Evolutionary conservation across 2,797 vertebrate genomes (phyloP).

Genomic region (Florisuga fusca): DNA sequence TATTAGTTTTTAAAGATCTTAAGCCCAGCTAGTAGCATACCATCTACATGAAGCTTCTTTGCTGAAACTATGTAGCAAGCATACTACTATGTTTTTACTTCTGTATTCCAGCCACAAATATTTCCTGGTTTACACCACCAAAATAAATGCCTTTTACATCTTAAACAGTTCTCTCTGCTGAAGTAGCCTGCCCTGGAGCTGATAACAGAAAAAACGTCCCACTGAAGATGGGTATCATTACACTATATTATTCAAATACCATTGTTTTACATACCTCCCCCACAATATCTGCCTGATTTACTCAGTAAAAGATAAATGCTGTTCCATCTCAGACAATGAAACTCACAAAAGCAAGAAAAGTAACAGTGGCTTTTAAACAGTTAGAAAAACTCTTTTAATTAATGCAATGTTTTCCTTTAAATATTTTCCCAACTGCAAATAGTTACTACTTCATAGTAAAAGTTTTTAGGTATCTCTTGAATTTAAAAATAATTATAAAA

Average conservation of each 20-base stretch:
- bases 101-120: background rate
- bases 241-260: background rate
- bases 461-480: background rate
- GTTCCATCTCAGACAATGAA: background rate
- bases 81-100: background rate
- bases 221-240: background rate
- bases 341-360: background rate
- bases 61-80: background rate
- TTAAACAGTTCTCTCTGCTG: background rate
- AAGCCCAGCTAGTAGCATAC: background rate
- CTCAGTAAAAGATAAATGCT: background rate
- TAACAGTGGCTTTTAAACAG: background rate
- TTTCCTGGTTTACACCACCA: background rate
- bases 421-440: background rate
- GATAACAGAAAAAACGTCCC: background rate
- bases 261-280: background rate
- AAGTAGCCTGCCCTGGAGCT: background rate
- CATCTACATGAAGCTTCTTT: background rate
- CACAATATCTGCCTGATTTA: background rate
- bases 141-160: background rate
- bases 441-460: background rate
- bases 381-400: background rate
- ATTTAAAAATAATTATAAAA: background rate
- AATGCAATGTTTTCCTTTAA: background rate
- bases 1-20: background rate